Evolutionary conservation across 2,888 invertebrate genomes (phyloP), one percentile per base, ranked within the genome.

Genomic region (Drosophila tanythrix): DNA sequence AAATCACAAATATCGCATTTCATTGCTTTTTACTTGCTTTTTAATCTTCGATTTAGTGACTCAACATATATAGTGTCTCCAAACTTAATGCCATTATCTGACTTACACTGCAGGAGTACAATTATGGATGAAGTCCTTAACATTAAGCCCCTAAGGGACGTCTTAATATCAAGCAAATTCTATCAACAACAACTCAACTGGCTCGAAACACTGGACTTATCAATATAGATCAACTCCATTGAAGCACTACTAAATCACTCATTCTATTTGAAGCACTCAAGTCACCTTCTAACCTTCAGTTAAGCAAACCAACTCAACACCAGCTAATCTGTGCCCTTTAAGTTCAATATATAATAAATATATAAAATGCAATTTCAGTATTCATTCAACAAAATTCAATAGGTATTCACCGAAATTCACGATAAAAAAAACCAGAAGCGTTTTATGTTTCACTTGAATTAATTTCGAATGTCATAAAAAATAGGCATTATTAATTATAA

Each of bases 191-290:
- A 36, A 18, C 38, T 18, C 38, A 38, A 38, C 11, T 2, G 2
- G 5, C 40, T 13, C 15, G 6, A 13, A 21, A 7, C 7, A 21
- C 13, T 7, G 21, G 7, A 21, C 13, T 21, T 46, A 3, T 15
- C 3, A 46, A 7, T 21, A 43, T 0, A 43, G 11, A 11, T 21
- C 3, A 13, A 21, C 46, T 46, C 2, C 7, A 2, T 46, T 3
- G 3, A 1, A 2, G 7, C 0, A 1, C 21, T 6, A 1, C 10
- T 11, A 25, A 8, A 11, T 21, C 1, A 43, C 11, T 5, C 5
- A 1, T 11, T 21, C 21, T 21, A 15, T 46, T 2, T 46, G 2
- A 8, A 1, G 3, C 46, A 46, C 3, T 21, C 21, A 21, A 11
- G 21, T 21, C 5, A 2, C 2, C 33, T 11, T 33, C 33, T 11